A percentile compares a stretch with the other conserved stretches of the same genome.
Conservation (phyloP, 2,113 vertebrate genomes). For the Ophthalmolycus amberensis region DNA sequence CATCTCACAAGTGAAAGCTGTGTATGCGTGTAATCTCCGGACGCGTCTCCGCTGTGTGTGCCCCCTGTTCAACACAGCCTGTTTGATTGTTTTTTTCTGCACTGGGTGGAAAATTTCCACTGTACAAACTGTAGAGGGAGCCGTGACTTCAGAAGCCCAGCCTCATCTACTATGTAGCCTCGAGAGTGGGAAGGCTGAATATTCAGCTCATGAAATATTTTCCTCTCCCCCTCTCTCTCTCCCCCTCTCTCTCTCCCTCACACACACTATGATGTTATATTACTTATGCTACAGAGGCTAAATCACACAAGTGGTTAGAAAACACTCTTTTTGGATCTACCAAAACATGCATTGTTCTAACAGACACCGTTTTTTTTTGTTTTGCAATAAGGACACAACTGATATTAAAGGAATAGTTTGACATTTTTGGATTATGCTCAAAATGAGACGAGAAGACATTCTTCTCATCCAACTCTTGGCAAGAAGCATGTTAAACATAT, state of each 20-base stretch:
- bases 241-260: background rate
- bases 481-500: background rate
- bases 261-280: background rate
- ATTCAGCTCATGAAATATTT: conserved; percentile 4
- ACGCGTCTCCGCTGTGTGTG: conserved; percentile 8
- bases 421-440: background rate
- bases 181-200: conserved; percentile 28
- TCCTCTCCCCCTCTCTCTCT: background rate
- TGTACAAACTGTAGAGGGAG: conserved; percentile 80
- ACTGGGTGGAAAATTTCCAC: conserved; percentile 67
- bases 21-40: conserved; percentile 1
- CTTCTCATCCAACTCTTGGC: background rate
- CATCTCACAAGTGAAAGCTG: conserved; percentile 5
- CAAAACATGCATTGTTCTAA: background rate
- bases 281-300: background rate
- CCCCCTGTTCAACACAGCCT: conserved; percentile 60
- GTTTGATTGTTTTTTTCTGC: conserved; percentile 73
- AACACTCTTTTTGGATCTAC: conserved; percentile 3
- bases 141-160: conserved; percentile 69
- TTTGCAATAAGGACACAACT: background rate
- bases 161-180: background rate
- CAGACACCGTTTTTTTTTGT: background rate
- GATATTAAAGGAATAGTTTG: background rate
- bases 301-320: conserved; percentile 3
- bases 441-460: background rate